A percentile compares a stretch with the other conserved stretches of the same genome.
phyloP scores from a whole-genome alignment of 2,888 invertebrate species.

The Hydropsyche betteni region DNA sequence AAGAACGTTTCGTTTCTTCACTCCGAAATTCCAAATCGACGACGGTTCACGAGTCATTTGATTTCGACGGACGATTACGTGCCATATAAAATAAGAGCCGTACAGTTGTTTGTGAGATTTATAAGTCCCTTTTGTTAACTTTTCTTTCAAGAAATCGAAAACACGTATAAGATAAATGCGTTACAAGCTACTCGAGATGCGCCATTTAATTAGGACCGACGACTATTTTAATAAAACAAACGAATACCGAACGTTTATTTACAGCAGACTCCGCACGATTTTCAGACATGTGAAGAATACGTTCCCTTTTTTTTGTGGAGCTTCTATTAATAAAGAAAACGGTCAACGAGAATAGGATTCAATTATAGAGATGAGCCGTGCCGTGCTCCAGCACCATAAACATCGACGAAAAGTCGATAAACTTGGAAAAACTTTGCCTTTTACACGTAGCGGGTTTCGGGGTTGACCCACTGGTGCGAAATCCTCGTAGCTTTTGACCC shows the following conservation, averaged over 20 bases:
- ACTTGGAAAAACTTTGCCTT: conserved; percentile 15
- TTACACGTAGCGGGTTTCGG: neutral
- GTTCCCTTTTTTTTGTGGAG: neutral
- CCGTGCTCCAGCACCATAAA: conserved; percentile 39
- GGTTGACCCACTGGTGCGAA: neutral
- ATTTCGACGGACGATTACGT: neutral
- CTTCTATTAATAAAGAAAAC: neutral
- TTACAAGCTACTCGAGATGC: no score
- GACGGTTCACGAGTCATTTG: conserved; percentile 24
- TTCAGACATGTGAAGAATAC: neutral
- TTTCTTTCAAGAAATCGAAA: no score
- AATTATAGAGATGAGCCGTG: conserved; percentile 43
- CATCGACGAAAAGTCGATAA: conserved; percentile 36
- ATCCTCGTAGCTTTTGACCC: no score
- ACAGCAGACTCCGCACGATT: neutral
- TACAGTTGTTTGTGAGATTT: no score
- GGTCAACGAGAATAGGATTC: conserved; percentile 39
- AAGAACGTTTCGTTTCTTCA: neutral
- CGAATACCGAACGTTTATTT: neutral
- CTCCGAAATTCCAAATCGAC: neutral
- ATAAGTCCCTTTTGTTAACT: no score
- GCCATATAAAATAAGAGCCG: no score
- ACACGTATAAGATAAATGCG: no score
- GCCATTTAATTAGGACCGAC: no score
- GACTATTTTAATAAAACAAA: neutral